A percentile compares a stretch with the other conserved stretches of the same genome.
Evolutionary conservation across 2,113 vertebrate genomes (phyloP).

Genomic region (Colaptes auratus): DNA sequence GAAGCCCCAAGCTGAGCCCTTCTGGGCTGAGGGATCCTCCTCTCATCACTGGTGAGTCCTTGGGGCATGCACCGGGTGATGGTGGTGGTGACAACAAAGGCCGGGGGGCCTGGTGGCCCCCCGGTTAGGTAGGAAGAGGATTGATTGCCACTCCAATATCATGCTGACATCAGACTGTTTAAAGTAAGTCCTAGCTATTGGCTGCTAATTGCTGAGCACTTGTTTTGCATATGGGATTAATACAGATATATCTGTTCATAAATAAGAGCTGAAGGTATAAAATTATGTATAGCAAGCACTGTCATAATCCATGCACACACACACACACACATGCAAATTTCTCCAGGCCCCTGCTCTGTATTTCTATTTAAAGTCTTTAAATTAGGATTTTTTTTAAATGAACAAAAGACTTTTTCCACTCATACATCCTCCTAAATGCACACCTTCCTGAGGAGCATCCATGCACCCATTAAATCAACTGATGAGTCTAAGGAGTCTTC

Average conservation of each 20-base stretch:
- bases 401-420: neutral
- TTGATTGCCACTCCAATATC: too few species aligned
- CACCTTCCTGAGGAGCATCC: neutral
- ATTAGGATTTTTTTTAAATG: neutral
- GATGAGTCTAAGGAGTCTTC: neutral
- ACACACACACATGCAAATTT: neutral
- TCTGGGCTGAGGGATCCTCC: too few species aligned
- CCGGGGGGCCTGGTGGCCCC: too few species aligned
- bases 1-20: too few species aligned
- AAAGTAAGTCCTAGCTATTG: neutral
- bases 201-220: neutral
- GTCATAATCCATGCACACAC: neutral
- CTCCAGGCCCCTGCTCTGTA: neutral
- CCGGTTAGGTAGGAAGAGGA: too few species aligned
- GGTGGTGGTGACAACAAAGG: too few species aligned
- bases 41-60: too few species aligned
- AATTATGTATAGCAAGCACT: neutral
- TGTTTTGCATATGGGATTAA: neutral
- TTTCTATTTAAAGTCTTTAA: neutral
- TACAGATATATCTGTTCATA: neutral
- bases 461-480: neutral
- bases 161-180: neutral
- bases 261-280: neutral
- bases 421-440: neutral
- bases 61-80: too few species aligned